A percentile compares a stretch with the other conserved stretches of the same genome.
Conservation (phyloP, 2,113 vertebrate genomes). For the Hippocampus comes region DNA sequence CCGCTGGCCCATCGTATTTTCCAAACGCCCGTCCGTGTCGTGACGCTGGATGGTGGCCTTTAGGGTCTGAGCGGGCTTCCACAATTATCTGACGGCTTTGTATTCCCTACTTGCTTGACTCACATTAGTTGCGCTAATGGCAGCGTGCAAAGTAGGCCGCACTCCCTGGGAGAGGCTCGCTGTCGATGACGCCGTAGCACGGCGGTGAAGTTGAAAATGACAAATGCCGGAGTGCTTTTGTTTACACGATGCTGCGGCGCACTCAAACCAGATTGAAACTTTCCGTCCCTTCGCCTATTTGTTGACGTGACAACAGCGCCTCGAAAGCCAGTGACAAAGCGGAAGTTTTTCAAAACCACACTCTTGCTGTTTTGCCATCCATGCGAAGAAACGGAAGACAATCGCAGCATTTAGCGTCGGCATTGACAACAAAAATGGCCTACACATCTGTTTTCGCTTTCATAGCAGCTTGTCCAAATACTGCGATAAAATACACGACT, state of each 20-base stretch:
- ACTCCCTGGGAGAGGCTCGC: conserved; percentile 65
- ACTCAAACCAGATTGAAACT: neutral
- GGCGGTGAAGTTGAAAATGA: neutral
- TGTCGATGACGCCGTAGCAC: conserved; percentile 37
- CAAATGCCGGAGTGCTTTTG: neutral
- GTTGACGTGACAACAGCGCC: neutral
- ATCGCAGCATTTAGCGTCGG: neutral
- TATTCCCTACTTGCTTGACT: conserved; percentile 71
- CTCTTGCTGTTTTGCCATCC: neutral
- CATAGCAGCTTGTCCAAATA: neutral
- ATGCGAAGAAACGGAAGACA: neutral
- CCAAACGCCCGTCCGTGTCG: neutral
- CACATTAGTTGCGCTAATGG: conserved; percentile 68
- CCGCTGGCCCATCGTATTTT: neutral
- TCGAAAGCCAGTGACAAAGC: neutral
- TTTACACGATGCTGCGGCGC: neutral
- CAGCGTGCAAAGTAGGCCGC: conserved; percentile 68
- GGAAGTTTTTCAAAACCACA: neutral
- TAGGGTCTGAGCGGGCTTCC: neutral
- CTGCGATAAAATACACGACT: too few relatives aligned
- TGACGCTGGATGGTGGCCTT: neutral
- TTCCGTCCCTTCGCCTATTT: neutral
- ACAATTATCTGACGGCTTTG: conserved; percentile 62
- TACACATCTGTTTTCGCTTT: neutral
- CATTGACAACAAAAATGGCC: neutral